Evolutionary conservation across 2,888 invertebrate genomes (phyloP).

Genomic region (Desoria tigrina): DNA sequence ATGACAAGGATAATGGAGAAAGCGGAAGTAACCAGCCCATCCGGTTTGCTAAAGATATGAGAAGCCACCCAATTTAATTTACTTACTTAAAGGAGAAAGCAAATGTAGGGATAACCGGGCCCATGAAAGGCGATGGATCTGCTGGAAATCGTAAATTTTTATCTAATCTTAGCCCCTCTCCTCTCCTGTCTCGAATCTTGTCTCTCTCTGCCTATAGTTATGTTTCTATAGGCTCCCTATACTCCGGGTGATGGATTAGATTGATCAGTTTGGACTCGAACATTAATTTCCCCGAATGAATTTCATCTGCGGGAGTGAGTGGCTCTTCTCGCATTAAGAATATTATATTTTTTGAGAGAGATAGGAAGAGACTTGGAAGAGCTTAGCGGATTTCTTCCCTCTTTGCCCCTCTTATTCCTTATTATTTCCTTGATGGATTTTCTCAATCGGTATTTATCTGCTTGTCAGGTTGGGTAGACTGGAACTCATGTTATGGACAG

Average conservation of each 20-base stretch:
- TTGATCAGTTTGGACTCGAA: conserved; percentile 48
- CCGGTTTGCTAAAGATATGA: conserved; percentile 39
- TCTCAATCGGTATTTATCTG: conserved; percentile 16
- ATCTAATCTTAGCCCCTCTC: too few relatives aligned
- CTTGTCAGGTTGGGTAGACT: conserved; percentile 11
- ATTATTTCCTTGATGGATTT: conserved; percentile 22
- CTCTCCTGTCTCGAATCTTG: too few relatives aligned
- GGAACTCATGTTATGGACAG: too few relatives aligned
- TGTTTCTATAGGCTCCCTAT: too few relatives aligned
- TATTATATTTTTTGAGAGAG: conserved; percentile 11
- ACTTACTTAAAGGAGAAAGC: not conserved
- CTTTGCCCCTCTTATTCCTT: not conserved
- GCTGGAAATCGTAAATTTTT: conserved; percentile 38
- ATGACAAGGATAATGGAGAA: conserved; percentile 19
- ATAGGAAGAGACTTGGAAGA: conserved; percentile 3
- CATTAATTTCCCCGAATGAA: conserved; percentile 42
- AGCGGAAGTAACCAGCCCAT: conserved; percentile 52
- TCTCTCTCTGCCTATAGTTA: conserved; percentile 15
- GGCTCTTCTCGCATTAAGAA: conserved; percentile 4
- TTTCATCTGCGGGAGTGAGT: conserved; percentile 15
- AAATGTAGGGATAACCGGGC: not conserved
- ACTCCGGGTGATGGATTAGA: conserved; percentile 45
- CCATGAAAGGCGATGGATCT: conserved; percentile 9
- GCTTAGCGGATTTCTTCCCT: not conserved
- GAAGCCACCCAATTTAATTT: conserved; percentile 12